Percentiles rank a stretch among this genome's conserved stretches.
Evolutionary conservation across 1,140 invertebrate species (phyloP).

Genomic region (Pachypsylla venusta): DNA sequence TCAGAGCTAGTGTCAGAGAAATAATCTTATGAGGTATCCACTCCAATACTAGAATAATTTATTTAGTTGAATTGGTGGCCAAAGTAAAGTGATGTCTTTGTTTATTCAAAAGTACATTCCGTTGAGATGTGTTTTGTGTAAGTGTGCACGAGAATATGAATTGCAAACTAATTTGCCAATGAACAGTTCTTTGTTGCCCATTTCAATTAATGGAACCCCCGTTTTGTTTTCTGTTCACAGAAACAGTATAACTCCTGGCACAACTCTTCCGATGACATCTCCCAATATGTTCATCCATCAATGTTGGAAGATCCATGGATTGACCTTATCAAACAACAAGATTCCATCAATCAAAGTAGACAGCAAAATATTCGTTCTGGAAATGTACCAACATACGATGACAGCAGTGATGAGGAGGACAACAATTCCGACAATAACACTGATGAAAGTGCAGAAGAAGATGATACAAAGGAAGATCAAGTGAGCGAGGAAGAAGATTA

Average conservation of each 20-base stretch:
- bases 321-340: neutral
- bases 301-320: conserved; percentile 8
- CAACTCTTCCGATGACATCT: neutral
- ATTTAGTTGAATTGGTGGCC: too few species aligned
- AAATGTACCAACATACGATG: neutral
- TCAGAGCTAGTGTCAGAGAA: too few species aligned
- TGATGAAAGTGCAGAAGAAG: neutral
- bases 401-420: conserved; percentile 1
- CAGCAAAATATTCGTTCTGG: neutral
- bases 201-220: too few species aligned
- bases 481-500: neutral
- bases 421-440: neutral
- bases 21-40: too few species aligned
- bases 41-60: too few species aligned
- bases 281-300: neutral
- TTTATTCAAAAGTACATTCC: too few species aligned
- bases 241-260: neutral
- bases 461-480: neutral
- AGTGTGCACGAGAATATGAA: too few species aligned
- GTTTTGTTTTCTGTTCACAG: neutral
- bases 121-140: too few species aligned
- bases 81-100: too few species aligned
- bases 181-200: too few species aligned
- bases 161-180: too few species aligned
- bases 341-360: neutral